phyloP scores from a whole-genome alignment of 2,113 vertebrate species.

The Elephantulus edwardii region DNA sequence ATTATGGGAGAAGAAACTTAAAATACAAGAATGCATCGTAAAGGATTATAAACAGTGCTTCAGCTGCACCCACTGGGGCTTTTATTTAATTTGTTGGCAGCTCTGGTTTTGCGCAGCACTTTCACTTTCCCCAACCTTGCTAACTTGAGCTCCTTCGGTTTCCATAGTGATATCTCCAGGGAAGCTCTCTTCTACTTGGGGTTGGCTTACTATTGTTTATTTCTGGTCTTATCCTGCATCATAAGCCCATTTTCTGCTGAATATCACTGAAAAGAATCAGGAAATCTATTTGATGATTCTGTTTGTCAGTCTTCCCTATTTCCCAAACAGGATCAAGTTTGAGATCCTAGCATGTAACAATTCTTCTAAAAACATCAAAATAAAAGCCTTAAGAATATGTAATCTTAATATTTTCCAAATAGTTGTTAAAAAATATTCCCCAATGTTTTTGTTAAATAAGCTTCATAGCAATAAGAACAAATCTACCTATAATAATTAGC shows the following conservation, averaged over 20 bases:
- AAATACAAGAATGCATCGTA: slow-evolving; percentile 78
- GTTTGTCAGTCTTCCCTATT: slow-evolving; percentile 56
- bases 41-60: slow-evolving; percentile 78
- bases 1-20: slow-evolving; percentile 73
- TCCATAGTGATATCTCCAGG: slow-evolving; percentile 75
- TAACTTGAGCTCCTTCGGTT: slow-evolving; percentile 73
- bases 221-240: slow-evolving; percentile 60
- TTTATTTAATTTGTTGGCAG: slow-evolving; percentile 74
- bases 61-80: slow-evolving; percentile 45
- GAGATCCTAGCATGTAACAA: slow-evolving; percentile 60
- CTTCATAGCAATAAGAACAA: slow-evolving; percentile 19
- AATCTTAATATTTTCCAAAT: not conserved
- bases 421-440: slow-evolving; percentile 1
- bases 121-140: slow-evolving; percentile 40
- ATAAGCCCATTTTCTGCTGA: slow-evolving; percentile 75
- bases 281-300: slow-evolving; percentile 64
- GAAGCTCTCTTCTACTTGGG: slow-evolving; percentile 61
- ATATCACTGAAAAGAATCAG: slow-evolving; percentile 72
- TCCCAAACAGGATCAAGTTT: not conserved
- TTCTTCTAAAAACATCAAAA: slow-evolving; percentile 48
- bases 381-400: slow-evolving; percentile 37
- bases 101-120: slow-evolving; percentile 56
- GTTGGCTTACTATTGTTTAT: slow-evolving; percentile 70
- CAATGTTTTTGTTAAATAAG: slow-evolving; percentile 38
- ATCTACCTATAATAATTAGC: not conserved